Evolutionary conservation across 1,140 invertebrate species (phyloP), one percentile per base, ranked within the genome.

Genomic region (Vanessa atalanta): DNA sequence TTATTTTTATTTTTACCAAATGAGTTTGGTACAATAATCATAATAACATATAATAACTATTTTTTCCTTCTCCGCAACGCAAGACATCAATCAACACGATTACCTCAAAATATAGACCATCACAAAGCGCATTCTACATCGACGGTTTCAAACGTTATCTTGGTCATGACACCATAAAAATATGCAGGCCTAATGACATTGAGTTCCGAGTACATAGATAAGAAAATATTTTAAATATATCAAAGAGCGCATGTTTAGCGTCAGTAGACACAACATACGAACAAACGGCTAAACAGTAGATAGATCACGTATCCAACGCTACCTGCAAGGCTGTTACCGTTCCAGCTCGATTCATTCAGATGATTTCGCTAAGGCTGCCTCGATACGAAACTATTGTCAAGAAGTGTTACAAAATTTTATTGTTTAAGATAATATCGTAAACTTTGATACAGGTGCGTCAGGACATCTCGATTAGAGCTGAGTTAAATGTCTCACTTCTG

Each of bases 301-400:
- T 73, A 79, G 73, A 79, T 76, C 71, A 79, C 73, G 77, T 79
- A 78, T 73, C 71, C 73, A 51, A 48, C 64, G 53, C 48, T 68
- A 48, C 64, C 48, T 47, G 65, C 77, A 76, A 79, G 77, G 73
- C 64, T 70, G 70, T 75, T 60, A 70, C 64, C 74, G 70, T 75
- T 60, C 61, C 70, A 63, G 63, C 68, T 70, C 68, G 77, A 76
- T 79, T 76, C 77, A 73, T 79, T 79, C 71, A 76, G 68, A 50
- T 66, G 77, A 70, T 75, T 65, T 72, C 48, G 13, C n/a, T 63
- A 75, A 75, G 69, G 70, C 53, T 65, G 53, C 8, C 26, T 61
- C 7, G 15, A 61, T 26, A 67, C 48, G 16, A 72, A 15, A 37
- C 63, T 8, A 26, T 14, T 15, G 4, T n/a, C 37, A 43, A 43